Evolutionary conservation across 1,140 invertebrate genomes (phyloP), one percentile per base, ranked within the genome.

Genomic region (Cotesia vestalis): DNA sequence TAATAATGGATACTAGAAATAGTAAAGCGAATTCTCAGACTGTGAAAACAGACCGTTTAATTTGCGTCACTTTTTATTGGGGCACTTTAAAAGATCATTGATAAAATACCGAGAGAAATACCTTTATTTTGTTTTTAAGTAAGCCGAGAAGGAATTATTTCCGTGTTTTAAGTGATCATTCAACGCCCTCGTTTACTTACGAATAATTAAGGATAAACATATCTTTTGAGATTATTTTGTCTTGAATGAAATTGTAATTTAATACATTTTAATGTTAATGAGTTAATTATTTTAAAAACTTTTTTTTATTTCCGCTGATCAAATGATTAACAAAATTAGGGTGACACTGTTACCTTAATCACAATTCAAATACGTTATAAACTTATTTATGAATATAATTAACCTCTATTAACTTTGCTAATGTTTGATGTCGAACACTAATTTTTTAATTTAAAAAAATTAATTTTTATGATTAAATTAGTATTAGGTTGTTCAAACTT

Each of bases 151-250:
- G 14, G 62, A 68, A 68, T 66, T 62, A 73, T 68, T 73, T 68
- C 71, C 71, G 57, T n/a, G 55, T 72, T 57, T 60, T 62, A 52
- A 8, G 40, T 66, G n/a, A 51, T 12, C 27, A 35, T 55, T 52
- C 36, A 61, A 74, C 66, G 73, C 69, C 68, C 53, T 67, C 66
- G 52, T 38, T 61, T 40, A 61, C 66, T 74, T 69, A 69, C 73
- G 66, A 27, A 27, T 27, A 27, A 27, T 27, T 27, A 27, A 27
- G 69, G 73, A 46, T 46, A 46, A 46, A 9, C 40, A 46, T 46
- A 46, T 38, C 36, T 34, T 35, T 12, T 53, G 57, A 66, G 66
- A 72, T 72, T 72, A 72, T 55, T 17, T n/a, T 9, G 12, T 35
- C 17, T 36, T 38, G 55, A 38, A 34, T 17, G 36, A 14, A 57